These are phyloP conservation scores for Cheilosia grossa DNA, from an alignment of 2,888 invertebrate species.

Conservation along the genomic window DNA sequence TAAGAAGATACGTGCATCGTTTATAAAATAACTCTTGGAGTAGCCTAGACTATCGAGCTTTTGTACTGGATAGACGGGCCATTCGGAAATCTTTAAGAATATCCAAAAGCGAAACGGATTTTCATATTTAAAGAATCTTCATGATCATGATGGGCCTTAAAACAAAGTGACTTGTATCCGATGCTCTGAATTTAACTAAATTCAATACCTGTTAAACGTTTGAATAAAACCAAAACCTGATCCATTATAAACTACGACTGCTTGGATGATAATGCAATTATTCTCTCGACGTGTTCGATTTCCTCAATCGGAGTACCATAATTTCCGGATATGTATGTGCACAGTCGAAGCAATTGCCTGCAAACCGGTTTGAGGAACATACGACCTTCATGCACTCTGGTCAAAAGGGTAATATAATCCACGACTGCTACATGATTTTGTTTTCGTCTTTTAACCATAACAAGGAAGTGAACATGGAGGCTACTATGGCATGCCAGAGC, in stretches of 20 bases:
- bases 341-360: background rate
- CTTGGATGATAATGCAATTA: background rate
- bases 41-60: too few relatives aligned
- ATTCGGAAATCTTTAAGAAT: too few relatives aligned
- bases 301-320: conserved; percentile 14
- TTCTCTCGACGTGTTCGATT: conserved; percentile 13
- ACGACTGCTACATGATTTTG: background rate
- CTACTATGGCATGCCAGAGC: background rate
- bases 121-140: too few relatives aligned
- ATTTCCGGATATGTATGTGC: conserved; percentile 19
- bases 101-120: too few relatives aligned
- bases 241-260: background rate
- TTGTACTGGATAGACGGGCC: too few relatives aligned
- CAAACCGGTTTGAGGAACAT: background rate
- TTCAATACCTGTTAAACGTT: too few relatives aligned
- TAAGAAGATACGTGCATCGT: too few relatives aligned
- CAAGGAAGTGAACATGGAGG: background rate
- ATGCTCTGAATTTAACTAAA: too few relatives aligned
- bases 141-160: too few relatives aligned
- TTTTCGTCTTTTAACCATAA: background rate
- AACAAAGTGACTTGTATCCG: too few relatives aligned
- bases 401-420: background rate
- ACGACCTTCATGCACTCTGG: background rate
- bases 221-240: too few relatives aligned
- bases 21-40: too few relatives aligned